Conservation (phyloP, 2,888 invertebrate genomes). For the Callyntrura sp. region DNA sequence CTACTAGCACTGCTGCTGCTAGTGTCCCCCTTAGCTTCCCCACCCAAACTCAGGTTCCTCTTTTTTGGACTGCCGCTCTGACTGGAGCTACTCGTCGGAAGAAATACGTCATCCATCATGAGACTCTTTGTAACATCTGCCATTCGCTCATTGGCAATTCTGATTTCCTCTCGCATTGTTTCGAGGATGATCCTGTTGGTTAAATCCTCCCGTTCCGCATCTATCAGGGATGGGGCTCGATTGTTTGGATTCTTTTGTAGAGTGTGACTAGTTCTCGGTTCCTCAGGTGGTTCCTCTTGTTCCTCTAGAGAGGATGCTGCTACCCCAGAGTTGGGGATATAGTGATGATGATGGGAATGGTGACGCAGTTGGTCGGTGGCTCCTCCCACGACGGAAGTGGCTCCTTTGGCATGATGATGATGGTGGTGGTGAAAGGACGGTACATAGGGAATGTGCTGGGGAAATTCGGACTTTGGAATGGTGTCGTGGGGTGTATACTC, state of each 20-base stretch:
- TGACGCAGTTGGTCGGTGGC: constrained; percentile 40
- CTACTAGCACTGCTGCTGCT: neutral
- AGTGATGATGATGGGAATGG: constrained; percentile 59
- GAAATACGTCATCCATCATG: constrained; percentile 80
- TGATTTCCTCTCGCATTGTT: constrained; percentile 82
- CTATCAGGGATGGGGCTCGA: neutral
- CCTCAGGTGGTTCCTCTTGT: constrained; percentile 71
- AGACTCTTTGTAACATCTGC: constrained; percentile 81
- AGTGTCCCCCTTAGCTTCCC: neutral
- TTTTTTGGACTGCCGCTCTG: neutral
- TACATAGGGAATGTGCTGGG: constrained; percentile 71
- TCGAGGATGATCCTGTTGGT: constrained; percentile 75
- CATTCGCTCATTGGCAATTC: constrained; percentile 82
- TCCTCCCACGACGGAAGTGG: neutral
- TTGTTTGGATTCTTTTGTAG: constrained; percentile 7
- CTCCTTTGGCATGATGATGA: constrained; percentile 32
- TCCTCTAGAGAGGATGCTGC: constrained; percentile 65
- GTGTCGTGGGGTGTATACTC: constrained; percentile 67
- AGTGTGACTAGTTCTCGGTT: constrained; percentile 47
- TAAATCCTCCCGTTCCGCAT: constrained; percentile 63
- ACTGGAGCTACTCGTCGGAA: constrained; percentile 44
- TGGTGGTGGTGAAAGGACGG: constrained; percentile 70
- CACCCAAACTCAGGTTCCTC: constrained; percentile 2
- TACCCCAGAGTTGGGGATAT: constrained; percentile 9
- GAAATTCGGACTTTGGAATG: constrained; percentile 72